A percentile compares a stretch with the other conserved stretches of the same genome.
Evolutionary conservation across 2,888 invertebrate genomes (phyloP).

Genomic region (Patella depressa): DNA sequence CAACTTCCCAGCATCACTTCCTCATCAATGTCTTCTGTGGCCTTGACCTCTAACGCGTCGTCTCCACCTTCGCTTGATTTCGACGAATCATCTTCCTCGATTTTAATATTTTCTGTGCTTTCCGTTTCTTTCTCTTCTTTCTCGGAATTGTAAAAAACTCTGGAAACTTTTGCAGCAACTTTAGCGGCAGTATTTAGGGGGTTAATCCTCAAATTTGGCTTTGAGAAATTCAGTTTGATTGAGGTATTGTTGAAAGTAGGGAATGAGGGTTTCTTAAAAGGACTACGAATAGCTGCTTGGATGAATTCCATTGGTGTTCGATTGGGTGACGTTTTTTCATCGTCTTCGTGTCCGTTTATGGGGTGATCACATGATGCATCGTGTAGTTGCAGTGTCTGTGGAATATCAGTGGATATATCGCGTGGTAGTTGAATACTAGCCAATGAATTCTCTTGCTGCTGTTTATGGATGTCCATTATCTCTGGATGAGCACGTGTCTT

Average conservation of each 20-base stretch:
- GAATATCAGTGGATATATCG: slow-evolving; percentile 57
- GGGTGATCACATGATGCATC: slow-evolving; percentile 23
- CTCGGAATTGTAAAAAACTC: slow-evolving; percentile 17
- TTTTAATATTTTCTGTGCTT: slow-evolving; percentile 14
- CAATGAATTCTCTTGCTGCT: slow-evolving; percentile 61
- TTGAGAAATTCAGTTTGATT: slow-evolving; percentile 16
- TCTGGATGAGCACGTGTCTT: slow-evolving; percentile 59
- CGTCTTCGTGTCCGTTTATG: not conserved
- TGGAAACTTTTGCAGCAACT: slow-evolving; percentile 19
- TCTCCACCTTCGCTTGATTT: slow-evolving; percentile 16
- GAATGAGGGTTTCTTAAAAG: slow-evolving; percentile 19
- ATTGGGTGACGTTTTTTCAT: slow-evolving; percentile 8
- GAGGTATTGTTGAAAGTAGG: slow-evolving; percentile 13
- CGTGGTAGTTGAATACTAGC: slow-evolving; percentile 59
- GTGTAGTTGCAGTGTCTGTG: slow-evolving; percentile 16
- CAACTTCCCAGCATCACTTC: slow-evolving; percentile 69
- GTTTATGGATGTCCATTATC: slow-evolving; percentile 62
- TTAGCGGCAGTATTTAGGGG: slow-evolving; percentile 24
- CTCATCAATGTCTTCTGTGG: slow-evolving; percentile 40
- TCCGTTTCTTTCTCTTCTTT: slow-evolving; percentile 15
- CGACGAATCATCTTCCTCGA: slow-evolving; percentile 16
- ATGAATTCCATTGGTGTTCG: slow-evolving; percentile 21
- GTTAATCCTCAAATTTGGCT: slow-evolving; percentile 23
- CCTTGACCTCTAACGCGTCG: not conserved
- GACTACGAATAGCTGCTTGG: slow-evolving; percentile 19